Evolutionary conservation across 1,140 invertebrate species (phyloP).

Genomic region (Drosophila kanapiae): DNA sequence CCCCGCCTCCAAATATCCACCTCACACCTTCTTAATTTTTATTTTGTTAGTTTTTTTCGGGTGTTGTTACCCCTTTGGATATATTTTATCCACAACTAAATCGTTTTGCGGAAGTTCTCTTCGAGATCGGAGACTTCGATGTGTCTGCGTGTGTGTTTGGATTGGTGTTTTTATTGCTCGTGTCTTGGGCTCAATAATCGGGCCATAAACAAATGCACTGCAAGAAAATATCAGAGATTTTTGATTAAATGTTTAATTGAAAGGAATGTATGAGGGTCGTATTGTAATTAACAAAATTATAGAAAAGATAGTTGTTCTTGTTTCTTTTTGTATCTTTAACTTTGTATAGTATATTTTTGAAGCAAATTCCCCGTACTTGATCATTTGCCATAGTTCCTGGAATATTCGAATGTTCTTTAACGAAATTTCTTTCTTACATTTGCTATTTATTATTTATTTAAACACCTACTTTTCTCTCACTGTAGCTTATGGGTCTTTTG

Average conservation of each 20-base stretch:
- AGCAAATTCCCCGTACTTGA: too few species aligned
- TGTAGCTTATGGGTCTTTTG: conserved; percentile 34
- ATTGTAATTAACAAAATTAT: too few species aligned
- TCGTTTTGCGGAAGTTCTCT: conserved; percentile 42
- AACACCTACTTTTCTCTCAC: conserved; percentile 9
- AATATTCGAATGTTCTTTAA: too few species aligned
- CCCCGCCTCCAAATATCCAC: conserved; percentile 27
- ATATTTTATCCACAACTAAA: conserved; percentile 31
- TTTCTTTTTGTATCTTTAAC: too few species aligned
- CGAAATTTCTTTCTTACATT: too few species aligned
- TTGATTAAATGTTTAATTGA: too few species aligned
- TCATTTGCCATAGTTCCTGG: too few species aligned
- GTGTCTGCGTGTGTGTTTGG: neutral
- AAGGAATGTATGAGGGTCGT: too few species aligned
- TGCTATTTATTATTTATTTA: too few species aligned
- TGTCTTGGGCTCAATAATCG: conserved; percentile 44
- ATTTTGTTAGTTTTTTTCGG: neutral
- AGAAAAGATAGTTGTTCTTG: too few species aligned
- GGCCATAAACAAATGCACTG: conserved; percentile 41
- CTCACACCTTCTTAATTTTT: neutral
- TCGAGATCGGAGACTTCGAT: conserved; percentile 27
- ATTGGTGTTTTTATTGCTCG: conserved; percentile 38
- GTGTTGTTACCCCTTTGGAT: conserved; percentile 3
- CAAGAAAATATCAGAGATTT: neutral
- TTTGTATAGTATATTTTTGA: too few species aligned